Evolutionary conservation across 2,888 invertebrate genomes (phyloP).

Genomic region (Eudemis profundana): DNA sequence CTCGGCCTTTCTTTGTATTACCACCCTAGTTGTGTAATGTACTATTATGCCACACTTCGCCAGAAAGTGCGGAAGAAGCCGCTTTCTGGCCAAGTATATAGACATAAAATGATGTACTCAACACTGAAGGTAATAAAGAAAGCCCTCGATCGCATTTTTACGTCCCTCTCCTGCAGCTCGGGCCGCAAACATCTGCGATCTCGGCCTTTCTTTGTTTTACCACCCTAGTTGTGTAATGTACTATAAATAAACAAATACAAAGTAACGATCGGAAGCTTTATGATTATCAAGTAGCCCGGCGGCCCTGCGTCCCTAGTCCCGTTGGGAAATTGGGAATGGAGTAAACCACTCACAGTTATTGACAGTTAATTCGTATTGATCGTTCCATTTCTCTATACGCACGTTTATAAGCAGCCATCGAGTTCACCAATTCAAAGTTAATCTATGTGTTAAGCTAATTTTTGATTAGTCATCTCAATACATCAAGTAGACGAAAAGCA

Average conservation of each 20-base stretch:
- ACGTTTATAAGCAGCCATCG: background rate
- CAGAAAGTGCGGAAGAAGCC: too few species aligned
- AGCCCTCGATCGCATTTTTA: too few species aligned
- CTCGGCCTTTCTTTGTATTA: too few species aligned
- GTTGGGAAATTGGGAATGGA: constrained; percentile 19
- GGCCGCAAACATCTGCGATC: too few species aligned
- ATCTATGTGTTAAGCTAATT: background rate
- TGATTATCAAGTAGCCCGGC: constrained; percentile 12
- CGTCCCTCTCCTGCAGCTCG: too few species aligned
- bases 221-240: too few species aligned
- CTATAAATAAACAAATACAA: constrained; percentile 13
- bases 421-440: background rate
- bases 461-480: background rate
- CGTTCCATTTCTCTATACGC: constrained; percentile 4
- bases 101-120: too few species aligned
- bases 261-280: constrained; percentile 33
- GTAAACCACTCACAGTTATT: constrained; percentile 35
- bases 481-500: constrained; percentile 2
- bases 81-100: too few species aligned
- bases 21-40: too few species aligned
- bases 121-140: too few species aligned
- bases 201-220: too few species aligned
- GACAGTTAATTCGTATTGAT: constrained; percentile 35
- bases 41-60: too few species aligned
- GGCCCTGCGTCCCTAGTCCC: constrained; percentile 13